Conservation (phyloP, 2,113 vertebrate species). For the Tamias sibiricus region DNA sequence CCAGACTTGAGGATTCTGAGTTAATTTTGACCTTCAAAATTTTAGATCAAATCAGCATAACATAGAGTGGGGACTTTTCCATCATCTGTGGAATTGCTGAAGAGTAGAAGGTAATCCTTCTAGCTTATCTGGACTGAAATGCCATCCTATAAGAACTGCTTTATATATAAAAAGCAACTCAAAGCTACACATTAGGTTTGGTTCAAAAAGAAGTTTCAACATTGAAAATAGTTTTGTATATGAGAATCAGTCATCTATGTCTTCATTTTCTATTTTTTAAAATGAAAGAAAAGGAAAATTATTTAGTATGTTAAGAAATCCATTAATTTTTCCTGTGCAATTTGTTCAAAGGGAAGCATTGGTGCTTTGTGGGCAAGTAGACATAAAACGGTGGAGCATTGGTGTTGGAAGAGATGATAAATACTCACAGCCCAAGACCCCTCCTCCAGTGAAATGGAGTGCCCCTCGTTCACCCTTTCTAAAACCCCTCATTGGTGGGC, state of each 20-base stretch:
- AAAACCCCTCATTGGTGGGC: accelerated
- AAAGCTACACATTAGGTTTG: neutral
- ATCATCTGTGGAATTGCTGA: neutral
- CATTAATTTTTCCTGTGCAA: constrained; percentile 5
- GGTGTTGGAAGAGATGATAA: neutral
- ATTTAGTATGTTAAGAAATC: neutral
- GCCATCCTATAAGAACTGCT: neutral
- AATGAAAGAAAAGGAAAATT: constrained; percentile 43
- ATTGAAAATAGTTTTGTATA: neutral
- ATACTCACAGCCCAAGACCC: neutral
- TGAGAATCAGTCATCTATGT: constrained; percentile 16
- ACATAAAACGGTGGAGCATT: neutral
- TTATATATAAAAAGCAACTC: neutral
- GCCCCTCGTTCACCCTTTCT: no score
- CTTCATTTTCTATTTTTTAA: constrained; percentile 41
- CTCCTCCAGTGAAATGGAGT: neutral
- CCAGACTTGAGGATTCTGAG: neutral
- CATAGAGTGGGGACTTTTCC: neutral
- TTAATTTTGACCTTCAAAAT: constrained; percentile 36
- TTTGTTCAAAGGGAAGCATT: constrained; percentile 37
- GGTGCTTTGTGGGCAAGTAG: neutral
- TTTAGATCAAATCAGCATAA: constrained; percentile 4
- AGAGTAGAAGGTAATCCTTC: neutral
- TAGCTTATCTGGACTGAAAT: neutral
- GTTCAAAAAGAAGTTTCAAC: neutral